phyloP scores from a whole-genome alignment of 2,113 vertebrate species.

The Hemiprocne comata region DNA sequence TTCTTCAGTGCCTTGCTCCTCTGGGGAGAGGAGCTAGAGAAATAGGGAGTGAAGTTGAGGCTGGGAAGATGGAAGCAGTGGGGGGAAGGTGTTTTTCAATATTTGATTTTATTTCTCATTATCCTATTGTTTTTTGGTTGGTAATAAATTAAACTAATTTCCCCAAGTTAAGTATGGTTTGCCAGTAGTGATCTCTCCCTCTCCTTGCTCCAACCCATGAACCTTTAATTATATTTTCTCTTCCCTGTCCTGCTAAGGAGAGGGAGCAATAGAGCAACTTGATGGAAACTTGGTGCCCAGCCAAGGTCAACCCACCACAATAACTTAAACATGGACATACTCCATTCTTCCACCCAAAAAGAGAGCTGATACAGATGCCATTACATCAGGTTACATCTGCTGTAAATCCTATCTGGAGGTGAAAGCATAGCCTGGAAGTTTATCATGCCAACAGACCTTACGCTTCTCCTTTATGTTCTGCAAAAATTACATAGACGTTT shows the following conservation, averaged over 20 bases:
- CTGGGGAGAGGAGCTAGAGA: too few species aligned
- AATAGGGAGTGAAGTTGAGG: too few species aligned
- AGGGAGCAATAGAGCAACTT: background rate
- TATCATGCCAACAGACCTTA: background rate
- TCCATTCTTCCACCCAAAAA: background rate
- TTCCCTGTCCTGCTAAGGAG: background rate
- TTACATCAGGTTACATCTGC: accelerated
- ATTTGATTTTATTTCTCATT: too few species aligned
- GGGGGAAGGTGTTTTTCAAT: too few species aligned
- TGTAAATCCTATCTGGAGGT: background rate
- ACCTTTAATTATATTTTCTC: too few species aligned
- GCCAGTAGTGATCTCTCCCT: too few species aligned
- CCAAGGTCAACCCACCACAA: background rate
- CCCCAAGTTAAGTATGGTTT: too few species aligned
- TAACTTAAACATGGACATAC: background rate
- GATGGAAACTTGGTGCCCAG: background rate
- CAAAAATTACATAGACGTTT: background rate
- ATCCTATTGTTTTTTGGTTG: too few species aligned
- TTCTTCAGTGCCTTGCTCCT: too few species aligned
- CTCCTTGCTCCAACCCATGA: too few species aligned
- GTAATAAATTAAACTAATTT: too few species aligned
- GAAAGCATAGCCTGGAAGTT: background rate
- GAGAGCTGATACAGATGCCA: background rate
- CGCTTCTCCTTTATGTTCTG: background rate
- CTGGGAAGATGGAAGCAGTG: too few species aligned